Conservation (phyloP, 30 jellyfish, hydroid and myxozoan genomes). For the Hydractinia echinata region DNA sequence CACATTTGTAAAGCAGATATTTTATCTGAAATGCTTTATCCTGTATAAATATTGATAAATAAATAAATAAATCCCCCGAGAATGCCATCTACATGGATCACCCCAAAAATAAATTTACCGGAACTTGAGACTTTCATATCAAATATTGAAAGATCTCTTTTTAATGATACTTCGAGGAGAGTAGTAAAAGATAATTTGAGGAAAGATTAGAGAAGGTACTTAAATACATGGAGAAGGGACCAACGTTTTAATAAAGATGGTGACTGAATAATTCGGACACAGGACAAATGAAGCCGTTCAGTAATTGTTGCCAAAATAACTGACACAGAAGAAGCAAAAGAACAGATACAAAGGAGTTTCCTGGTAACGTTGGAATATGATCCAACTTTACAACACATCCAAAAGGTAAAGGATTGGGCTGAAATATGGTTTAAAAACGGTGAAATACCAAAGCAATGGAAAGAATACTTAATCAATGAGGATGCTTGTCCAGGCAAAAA, state of each 20-base stretch:
- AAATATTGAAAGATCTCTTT: not conserved
- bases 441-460: too few relatives aligned
- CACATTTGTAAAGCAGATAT: too few relatives aligned
- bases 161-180: not conserved
- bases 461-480: too few relatives aligned
- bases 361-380: not conserved
- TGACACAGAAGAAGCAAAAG: not conserved
- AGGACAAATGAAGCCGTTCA: not conserved
- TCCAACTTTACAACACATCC: not conserved
- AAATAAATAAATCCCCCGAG: too few relatives aligned
- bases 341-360: not conserved
- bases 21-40: too few relatives aligned
- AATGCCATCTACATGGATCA: too few relatives aligned
- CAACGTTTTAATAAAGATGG: not conserved
- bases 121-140: not conserved
- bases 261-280: not conserved
- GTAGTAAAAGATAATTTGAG: not conserved
- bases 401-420: too few relatives aligned
- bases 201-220: not conserved
- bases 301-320: constrained; percentile 1
- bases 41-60: too few relatives aligned
- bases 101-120: not conserved
- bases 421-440: too few relatives aligned
- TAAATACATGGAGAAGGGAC: not conserved
- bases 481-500: too few relatives aligned